Evolutionary conservation across 2,888 invertebrate species (phyloP), one percentile per base, ranked within the genome.

Genomic region (Schizotus pectinicornis): DNA sequence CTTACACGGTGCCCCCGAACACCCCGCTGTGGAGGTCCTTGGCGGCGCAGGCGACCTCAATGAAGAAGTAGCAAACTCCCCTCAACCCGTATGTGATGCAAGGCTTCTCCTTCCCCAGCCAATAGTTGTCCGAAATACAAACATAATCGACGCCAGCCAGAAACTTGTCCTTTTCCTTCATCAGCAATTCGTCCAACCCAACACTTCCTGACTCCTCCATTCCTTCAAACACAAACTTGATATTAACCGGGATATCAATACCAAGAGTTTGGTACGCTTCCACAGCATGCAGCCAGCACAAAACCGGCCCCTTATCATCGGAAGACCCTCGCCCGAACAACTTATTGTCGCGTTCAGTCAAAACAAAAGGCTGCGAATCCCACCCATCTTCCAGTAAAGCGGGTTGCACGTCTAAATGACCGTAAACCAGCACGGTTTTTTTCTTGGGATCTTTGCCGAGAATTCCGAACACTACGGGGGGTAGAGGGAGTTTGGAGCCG

Each of bases 191-290:
- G 77, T 97, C 95, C 14, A 99, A 82, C n/a, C 98, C 98, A 76
- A 92, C 92, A 58, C 97, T 98, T 5, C 98, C 98, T 59, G 91
- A 92, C 79, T 99, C 98, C 80, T 98, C 98, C 98, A 99, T 99
- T 52, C 95, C 96, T 83, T 99, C 98, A 77, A 98, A 92, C 8
- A 94, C 86, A 79, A 98, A 98, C 86, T 91, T 91, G 5, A 92
- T 73, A 75, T 92, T 92, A 0, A 91, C 87, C 1, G 91, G 91
- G 45, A 91, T 74, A 13, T 76, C 75, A 30, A 67, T 67, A 6
- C 74, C 87, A 53, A 89, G 79, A 50, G 86, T 86, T 77, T 95
- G 88, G 77, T 86, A 95, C 1, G 92, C 94, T 81, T 97, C 91
- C 59, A 99, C 86, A 7, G 94, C 94, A 82, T 98, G 93, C 47